Conservation (phyloP, 2,113 vertebrate genomes). For the Perccottus glenii region DNA sequence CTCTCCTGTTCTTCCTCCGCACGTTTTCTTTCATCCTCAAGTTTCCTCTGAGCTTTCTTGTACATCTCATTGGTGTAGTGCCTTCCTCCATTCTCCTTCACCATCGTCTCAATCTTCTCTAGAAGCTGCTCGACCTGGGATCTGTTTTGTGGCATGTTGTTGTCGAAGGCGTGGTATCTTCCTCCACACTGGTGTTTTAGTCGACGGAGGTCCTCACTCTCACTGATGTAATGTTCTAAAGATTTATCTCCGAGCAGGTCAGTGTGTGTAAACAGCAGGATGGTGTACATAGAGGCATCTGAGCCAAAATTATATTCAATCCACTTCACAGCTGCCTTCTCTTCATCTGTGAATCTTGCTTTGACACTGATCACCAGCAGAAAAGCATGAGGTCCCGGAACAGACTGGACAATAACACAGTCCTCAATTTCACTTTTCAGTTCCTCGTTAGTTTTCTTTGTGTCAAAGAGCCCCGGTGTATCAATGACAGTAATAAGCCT, state of each 20-base stretch:
- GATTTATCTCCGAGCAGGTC: slow-evolving; percentile 36
- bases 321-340: slow-evolving; percentile 36
- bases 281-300: slow-evolving; percentile 25
- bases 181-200: slow-evolving; percentile 27
- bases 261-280: slow-evolving; percentile 61
- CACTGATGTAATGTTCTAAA: neutral
- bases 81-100: slow-evolving; percentile 22
- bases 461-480: slow-evolving; percentile 65
- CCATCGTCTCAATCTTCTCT: slow-evolving; percentile 31
- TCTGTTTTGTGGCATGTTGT: neutral
- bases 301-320: slow-evolving; percentile 51
- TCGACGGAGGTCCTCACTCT: neutral
- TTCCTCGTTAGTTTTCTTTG: accelerated
- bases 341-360: slow-evolving; percentile 43
- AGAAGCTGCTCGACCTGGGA: slow-evolving; percentile 43
- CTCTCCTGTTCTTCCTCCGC: neutral
- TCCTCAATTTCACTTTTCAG: slow-evolving; percentile 17
- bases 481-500: slow-evolving; percentile 52
- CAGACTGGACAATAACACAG: slow-evolving; percentile 41
- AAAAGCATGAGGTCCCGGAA: slow-evolving; percentile 59
- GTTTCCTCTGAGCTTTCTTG: slow-evolving; percentile 9
- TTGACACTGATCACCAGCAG: slow-evolving; percentile 55
- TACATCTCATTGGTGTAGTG: slow-evolving; percentile 55
- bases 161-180: slow-evolving; percentile 48
- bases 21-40: neutral